Evolutionary conservation across 30 jellyfish, hydroid and myxozoan genomes (phyloP).

Genomic region (Rhopilema esculentum): DNA sequence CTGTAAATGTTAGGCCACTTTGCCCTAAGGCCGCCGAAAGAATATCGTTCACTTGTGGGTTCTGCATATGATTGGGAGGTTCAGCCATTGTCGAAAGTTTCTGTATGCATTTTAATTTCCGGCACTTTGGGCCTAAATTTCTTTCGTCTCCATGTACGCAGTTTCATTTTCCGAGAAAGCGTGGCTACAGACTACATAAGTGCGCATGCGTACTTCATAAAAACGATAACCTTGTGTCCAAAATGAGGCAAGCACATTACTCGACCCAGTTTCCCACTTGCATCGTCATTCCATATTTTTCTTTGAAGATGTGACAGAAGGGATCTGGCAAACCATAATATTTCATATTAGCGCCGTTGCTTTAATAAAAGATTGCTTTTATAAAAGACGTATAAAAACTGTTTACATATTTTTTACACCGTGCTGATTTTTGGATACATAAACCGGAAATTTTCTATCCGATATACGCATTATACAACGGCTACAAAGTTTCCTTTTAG

Average conservation of each 20-base stretch:
- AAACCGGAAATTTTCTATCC: too few relatives aligned
- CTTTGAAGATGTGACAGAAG: too few relatives aligned
- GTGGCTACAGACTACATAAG: conserved; percentile 34
- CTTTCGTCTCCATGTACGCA: conserved; percentile 38
- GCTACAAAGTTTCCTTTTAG: too few relatives aligned
- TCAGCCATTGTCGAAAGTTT: conserved; percentile 79
- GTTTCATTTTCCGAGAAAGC: conserved; percentile 80
- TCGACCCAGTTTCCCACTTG: not conserved
- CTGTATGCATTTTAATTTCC: conserved; percentile 53
- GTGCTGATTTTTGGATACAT: too few relatives aligned
- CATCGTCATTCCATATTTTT: too few relatives aligned
- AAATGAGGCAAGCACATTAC: conserved; percentile 7
- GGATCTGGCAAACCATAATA: too few relatives aligned
- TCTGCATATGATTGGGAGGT: conserved; percentile 40
- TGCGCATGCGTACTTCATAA: conserved; percentile 71
- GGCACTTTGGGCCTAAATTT: conserved; percentile 37
- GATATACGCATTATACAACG: too few relatives aligned
- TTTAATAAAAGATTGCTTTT: too few relatives aligned
- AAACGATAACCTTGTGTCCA: not conserved
- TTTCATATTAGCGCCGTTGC: too few relatives aligned
- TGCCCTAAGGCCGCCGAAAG: conserved; percentile 99
- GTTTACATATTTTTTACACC: too few relatives aligned
- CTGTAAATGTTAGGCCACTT: conserved; percentile 85
- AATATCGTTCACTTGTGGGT: conserved; percentile 68
- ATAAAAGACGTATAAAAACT: too few relatives aligned